Conservation (phyloP, 2,797 vertebrate species). For the Glossophaga mutica region DNA sequence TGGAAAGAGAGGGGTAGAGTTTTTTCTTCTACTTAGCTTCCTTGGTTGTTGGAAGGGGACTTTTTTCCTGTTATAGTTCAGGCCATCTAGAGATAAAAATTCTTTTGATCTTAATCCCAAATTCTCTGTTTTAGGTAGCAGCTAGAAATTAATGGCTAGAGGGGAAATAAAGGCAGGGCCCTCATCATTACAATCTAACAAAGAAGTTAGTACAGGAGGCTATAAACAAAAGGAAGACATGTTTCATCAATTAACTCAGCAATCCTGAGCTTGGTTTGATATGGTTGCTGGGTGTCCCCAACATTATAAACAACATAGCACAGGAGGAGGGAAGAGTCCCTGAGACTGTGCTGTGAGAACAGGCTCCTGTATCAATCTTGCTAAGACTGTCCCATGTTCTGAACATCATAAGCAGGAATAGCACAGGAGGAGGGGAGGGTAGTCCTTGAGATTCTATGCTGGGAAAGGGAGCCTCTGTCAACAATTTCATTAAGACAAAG, state of each 20-base stretch:
- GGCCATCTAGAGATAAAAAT: no score
- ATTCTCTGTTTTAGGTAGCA: background rate
- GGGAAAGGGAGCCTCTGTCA: background rate
- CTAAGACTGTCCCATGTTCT: background rate
- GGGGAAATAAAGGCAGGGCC: background rate
- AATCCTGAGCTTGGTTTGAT: background rate
- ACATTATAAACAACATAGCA: background rate
- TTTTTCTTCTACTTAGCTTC: background rate
- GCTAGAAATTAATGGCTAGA: background rate
- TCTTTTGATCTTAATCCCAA: background rate
- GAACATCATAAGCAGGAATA: background rate
- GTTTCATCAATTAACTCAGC: background rate
- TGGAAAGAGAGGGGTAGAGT: background rate
- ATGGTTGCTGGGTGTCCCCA: background rate
- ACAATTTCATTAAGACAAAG: background rate
- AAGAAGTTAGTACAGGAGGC: background rate
- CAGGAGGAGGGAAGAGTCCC: background rate
- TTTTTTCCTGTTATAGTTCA: background rate
- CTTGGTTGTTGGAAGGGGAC: background rate
- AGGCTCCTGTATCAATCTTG: background rate
- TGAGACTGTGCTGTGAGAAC: background rate
- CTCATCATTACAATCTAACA: background rate
- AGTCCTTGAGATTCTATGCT: background rate
- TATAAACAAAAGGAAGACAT: background rate
- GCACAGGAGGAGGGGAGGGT: background rate